These are phyloP conservation scores for Prostheceraeus crozeri DNA, from an alignment of 2,888 invertebrate species.

Conservation along the genomic window DNA sequence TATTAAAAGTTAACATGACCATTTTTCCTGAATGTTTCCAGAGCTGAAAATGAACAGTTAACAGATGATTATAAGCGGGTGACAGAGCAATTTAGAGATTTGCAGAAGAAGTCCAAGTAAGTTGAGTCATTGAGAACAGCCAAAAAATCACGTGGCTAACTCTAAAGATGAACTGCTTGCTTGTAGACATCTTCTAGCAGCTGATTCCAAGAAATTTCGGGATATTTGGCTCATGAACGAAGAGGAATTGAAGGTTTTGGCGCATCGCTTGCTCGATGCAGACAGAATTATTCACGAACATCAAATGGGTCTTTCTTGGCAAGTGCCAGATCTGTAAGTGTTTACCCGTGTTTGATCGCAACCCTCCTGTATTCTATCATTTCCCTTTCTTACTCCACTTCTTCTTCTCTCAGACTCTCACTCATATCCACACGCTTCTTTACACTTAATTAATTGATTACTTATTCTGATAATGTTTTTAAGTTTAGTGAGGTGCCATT, in stretches of 20 bases:
- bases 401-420: too few species aligned
- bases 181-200: constrained; percentile 54
- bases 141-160: too few species aligned
- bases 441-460: too few species aligned
- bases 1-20: too few species aligned
- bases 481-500: too few species aligned
- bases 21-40: too few species aligned
- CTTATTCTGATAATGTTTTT: too few species aligned
- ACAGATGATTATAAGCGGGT: constrained; percentile 62
- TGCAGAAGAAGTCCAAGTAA: constrained; percentile 56
- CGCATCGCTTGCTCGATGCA: constrained; percentile 47
- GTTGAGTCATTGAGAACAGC: too few species aligned
- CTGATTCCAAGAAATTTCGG: constrained; percentile 54
- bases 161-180: not conserved
- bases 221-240: constrained; percentile 58
- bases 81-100: constrained; percentile 54
- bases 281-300: constrained; percentile 54
- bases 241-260: constrained; percentile 50
- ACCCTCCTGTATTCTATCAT: not conserved
- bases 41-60: constrained; percentile 65
- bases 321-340: constrained; percentile 46
- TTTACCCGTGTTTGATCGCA: not conserved
- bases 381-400: too few species aligned
- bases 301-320: constrained; percentile 53
- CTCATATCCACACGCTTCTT: too few species aligned